A percentile compares a stretch with the other conserved stretches of the same genome.
These are phyloP conservation scores for Tragelaphus scriptus DNA, from an alignment of 2,113 vertebrate species.

Conservation along the genomic window DNA sequence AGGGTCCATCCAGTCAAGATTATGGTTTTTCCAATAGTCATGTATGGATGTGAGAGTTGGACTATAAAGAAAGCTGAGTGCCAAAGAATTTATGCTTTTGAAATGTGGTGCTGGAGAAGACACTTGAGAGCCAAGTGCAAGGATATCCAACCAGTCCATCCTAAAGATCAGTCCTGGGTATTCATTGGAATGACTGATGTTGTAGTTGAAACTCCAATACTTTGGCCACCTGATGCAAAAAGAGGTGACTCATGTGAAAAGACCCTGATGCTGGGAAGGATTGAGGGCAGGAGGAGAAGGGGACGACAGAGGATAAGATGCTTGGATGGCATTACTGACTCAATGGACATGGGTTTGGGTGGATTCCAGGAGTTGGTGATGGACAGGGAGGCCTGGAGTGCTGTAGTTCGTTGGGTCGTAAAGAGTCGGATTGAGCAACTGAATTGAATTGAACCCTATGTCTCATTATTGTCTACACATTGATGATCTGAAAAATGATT, in stretches of 20 bases:
- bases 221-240: background rate
- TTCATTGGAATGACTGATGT: background rate
- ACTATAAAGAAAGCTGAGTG: background rate
- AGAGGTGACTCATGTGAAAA: background rate
- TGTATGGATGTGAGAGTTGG: background rate
- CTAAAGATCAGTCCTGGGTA: background rate
- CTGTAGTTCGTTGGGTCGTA: background rate
- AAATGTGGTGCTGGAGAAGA: background rate
- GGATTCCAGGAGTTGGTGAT: fast-evolving
- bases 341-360: background rate
- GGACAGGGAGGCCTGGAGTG: background rate
- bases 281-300: background rate
- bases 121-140: background rate
- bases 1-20: fast-evolving
- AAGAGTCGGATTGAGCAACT: background rate
- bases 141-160: background rate
- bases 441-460: background rate
- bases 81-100: background rate
- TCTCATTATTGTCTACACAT: background rate
- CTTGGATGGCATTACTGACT: background rate
- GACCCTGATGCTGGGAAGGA: background rate
- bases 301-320: background rate
- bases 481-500: background rate
- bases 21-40: background rate
- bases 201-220: background rate